Percentiles rank a stretch among this genome's conserved stretches.
These are phyloP conservation scores for Galeopsomyia nigrocyanea DNA, from an alignment of 2,888 invertebrate genomes.

Conservation along the genomic window DNA sequence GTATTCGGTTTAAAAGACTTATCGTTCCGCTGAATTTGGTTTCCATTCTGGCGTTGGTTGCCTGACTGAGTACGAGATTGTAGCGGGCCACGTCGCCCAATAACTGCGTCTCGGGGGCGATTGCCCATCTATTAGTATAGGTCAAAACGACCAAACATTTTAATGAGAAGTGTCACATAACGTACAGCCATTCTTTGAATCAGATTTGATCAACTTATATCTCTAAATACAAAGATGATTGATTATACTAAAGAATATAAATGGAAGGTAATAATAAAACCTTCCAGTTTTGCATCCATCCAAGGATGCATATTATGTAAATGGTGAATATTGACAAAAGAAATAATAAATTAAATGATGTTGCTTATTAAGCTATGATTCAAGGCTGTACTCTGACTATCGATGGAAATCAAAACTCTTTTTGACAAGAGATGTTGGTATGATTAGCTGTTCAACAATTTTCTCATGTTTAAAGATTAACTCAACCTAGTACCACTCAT, in stretches of 20 bases:
- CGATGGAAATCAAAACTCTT: conserved; percentile 41
- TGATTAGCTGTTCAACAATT: conserved; percentile 20
- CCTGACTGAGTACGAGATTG: conserved; percentile 67
- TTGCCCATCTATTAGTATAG: conserved; percentile 67
- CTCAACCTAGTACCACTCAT: conserved; percentile 26
- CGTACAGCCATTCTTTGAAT: conserved; percentile 54
- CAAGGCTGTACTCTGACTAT: conserved; percentile 34
- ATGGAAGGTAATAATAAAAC: conserved; percentile 32
- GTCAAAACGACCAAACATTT: conserved; percentile 66
- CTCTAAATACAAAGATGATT: conserved; percentile 34
- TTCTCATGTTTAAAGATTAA: conserved; percentile 37
- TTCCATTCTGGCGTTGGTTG: conserved; percentile 68
- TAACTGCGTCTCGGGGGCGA: conserved; percentile 68
- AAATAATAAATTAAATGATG: conserved; percentile 42
- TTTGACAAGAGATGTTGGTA: conserved; percentile 37
- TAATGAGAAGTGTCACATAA: conserved; percentile 62
- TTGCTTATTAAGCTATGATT: conserved; percentile 19
- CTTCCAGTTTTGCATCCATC: conserved; percentile 25
- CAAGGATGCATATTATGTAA: conserved; percentile 33
- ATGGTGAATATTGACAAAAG: conserved; percentile 41
- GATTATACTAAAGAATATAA: conserved; percentile 25
- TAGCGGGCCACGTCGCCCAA: conserved; percentile 68
- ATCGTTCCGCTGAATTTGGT: conserved; percentile 69
- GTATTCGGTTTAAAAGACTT: conserved; percentile 68
- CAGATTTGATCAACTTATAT: conserved; percentile 51